Base-by-base conservation (phyloP, 2,113 vertebrate genomes). In the Riparia riparia region DNA sequence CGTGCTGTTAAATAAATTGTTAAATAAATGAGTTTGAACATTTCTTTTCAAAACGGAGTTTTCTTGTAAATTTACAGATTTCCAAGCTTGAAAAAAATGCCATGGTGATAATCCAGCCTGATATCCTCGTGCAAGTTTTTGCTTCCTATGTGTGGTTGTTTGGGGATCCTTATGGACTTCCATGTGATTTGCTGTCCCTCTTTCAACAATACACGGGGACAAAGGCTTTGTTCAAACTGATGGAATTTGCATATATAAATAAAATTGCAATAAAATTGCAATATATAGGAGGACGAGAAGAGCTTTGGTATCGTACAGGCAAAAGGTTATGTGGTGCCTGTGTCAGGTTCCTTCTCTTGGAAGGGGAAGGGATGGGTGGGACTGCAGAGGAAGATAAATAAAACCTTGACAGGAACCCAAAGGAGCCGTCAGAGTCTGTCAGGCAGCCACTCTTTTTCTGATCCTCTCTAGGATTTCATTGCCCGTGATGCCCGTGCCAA, bases 351-450 rank as follows among this genome's bases (percentile, higher is more conserved):
- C 32, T 58, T 44, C 26, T 44, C 50, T 73, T 17, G 15, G 26
- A 42, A 80, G 56, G 45, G 39, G 29, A 56, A 45, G 63, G 41
- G 39, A n/a, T 53, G 71, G 87, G 91, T 80, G 87, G 66, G 82
- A 76, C 72, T 86, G 86, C 82, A 70, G 92, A 83, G 69, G 76
- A 68, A 68, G 70, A 95, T 66, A 85, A 94, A 47, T 74, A 84
- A 95, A 86, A 51, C 34, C 58, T 56, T 89, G 82, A 93, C 54
- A 60, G 63, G 51, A 80, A 20, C 86, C 45, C 12, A 15, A 26
- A 66, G 71, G 32, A 89, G 39, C 64, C 0, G 0, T 31, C 47
- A 17, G 76, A 69, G 64, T 25, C 86, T 17, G 5, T 83, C 64
- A 86, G 70, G 74, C 85, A 88, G 81, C 44, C 1, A 0, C 51